These are phyloP conservation scores for Dione vanillae DNA, from an alignment of 2,888 invertebrate species.

Conservation along the genomic window DNA sequence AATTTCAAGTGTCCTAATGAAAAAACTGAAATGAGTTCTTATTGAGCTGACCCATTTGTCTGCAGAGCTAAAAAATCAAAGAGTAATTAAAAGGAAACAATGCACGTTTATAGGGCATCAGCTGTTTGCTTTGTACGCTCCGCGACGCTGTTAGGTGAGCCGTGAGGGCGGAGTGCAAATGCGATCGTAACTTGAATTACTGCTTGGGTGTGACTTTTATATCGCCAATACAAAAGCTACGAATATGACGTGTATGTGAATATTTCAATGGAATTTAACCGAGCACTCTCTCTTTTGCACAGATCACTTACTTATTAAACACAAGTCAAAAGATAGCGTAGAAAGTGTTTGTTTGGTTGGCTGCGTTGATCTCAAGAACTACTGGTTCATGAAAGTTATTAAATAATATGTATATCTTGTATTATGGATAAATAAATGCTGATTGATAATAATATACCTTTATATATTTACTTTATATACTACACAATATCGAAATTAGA, in stretches of 20 bases:
- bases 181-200: constrained; percentile 49
- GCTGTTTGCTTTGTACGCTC: constrained; percentile 59
- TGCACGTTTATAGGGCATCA: constrained; percentile 62
- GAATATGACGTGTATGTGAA: not conserved
- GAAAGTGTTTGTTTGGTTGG: no score
- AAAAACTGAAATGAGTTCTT: constrained; percentile 29
- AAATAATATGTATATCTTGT: not conserved
- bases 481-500: not conserved
- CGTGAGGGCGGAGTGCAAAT: constrained; percentile 52
- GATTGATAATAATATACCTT: no score
- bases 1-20: constrained; percentile 30
- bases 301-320: no score
- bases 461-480: not conserved
- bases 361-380: no score
- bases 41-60: constrained; percentile 33
- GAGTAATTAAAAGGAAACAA: constrained; percentile 60
- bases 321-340: no score
- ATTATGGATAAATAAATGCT: no score
- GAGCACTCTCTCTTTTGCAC: no score
- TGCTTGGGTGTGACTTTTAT: constrained; percentile 42
- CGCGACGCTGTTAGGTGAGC: constrained; percentile 43
- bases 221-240: constrained; percentile 19
- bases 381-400: no score
- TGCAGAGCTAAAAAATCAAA: constrained; percentile 39
- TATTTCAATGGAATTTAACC: not conserved